Percentiles rank a stretch among this genome's conserved stretches.
Conservation (phyloP, 2,797 vertebrate genomes). For the Anguilla megastoma region DNA sequence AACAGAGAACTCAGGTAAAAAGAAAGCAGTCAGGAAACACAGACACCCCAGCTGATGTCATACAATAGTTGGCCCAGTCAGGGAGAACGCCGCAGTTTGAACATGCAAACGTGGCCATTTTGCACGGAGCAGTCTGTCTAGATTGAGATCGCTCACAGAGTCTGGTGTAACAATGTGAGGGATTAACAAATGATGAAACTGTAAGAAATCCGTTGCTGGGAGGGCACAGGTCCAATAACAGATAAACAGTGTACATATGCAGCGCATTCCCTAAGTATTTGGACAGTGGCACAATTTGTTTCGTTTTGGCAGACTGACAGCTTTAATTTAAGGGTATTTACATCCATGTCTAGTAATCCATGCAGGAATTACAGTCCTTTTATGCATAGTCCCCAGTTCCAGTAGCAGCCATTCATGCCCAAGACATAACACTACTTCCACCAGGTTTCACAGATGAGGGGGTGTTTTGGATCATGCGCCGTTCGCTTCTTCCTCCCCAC, state of each 20-base stretch:
- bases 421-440: no score
- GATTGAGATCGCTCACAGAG: slow-evolving; percentile 40
- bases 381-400: no score
- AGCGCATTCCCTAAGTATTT: not conserved
- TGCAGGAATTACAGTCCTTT: no score
- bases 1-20: not conserved
- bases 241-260: not conserved
- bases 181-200: slow-evolving; percentile 45
- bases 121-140: slow-evolving; percentile 34
- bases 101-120: slow-evolving; percentile 22
- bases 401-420: no score
- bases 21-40: slow-evolving; percentile 26
- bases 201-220: slow-evolving; percentile 24
- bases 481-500: not conserved
- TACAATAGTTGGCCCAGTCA: slow-evolving; percentile 24
- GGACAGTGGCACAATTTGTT: no score
- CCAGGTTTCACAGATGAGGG: no score
- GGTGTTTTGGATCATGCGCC: no score
- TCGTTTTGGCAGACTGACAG: not conserved
- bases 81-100: slow-evolving; percentile 3
- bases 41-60: slow-evolving; percentile 45
- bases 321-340: not conserved
- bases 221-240: not conserved
- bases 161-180: slow-evolving; percentile 41
- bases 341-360: not conserved